phyloP scores from a whole-genome alignment of 2,888 invertebrate species.

The Acanthoscelides obtectus region DNA sequence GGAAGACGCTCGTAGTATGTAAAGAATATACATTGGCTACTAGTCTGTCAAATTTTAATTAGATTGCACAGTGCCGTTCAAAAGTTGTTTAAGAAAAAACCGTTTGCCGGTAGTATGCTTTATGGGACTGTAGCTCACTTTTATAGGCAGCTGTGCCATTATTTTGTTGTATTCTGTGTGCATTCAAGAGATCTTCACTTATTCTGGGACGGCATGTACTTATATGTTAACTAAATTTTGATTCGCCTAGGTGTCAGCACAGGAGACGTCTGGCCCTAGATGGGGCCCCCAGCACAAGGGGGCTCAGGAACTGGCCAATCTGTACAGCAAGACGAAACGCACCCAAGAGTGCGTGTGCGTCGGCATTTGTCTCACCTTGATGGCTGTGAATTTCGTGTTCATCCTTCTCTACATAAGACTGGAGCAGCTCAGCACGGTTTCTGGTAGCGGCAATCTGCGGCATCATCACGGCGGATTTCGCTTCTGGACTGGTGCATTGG shows the following conservation, averaged over 20 bases:
- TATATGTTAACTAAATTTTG: too few relatives aligned
- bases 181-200: too few relatives aligned
- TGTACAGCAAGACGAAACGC: slow-evolving; percentile 91
- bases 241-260: slow-evolving; percentile 34
- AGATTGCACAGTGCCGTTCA: too few relatives aligned
- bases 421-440: slow-evolving; percentile 67
- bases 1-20: too few relatives aligned
- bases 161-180: too few relatives aligned
- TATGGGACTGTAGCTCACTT: too few relatives aligned
- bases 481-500: slow-evolving; percentile 96
- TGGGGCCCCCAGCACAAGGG: slow-evolving; percentile 97
- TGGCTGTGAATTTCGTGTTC: slow-evolving; percentile 72
- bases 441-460: slow-evolving; percentile 82
- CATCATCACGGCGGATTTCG: slow-evolving; percentile 93
- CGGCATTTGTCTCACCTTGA: slow-evolving; percentile 75
- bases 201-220: too few relatives aligned
- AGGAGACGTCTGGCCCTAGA: slow-evolving; percentile 63
- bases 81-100: too few relatives aligned
- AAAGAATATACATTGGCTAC: too few relatives aligned
- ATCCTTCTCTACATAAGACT: slow-evolving; percentile 67
- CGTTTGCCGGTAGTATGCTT: too few relatives aligned
- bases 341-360: slow-evolving; percentile 91
- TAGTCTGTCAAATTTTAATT: too few relatives aligned
- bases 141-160: too few relatives aligned
- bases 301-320: slow-evolving; percentile 87